A percentile compares a stretch with the other conserved stretches of the same genome.
These are phyloP conservation scores for Drosophila triauraria DNA, from an alignment of 1,140 invertebrate genomes.

Conservation along the genomic window DNA sequence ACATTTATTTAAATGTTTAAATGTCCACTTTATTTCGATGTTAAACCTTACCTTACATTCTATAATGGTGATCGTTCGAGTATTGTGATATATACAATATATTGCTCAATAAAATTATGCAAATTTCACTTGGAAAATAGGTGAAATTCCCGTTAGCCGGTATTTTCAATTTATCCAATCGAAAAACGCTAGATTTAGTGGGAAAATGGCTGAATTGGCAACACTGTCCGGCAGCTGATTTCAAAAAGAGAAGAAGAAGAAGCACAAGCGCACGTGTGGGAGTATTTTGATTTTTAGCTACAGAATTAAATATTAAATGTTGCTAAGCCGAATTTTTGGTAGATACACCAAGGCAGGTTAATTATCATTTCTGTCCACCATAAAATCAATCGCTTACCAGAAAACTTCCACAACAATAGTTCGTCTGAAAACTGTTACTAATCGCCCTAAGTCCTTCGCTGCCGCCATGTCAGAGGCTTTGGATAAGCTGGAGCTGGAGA, in stretches of 20 bases:
- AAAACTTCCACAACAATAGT: conserved; percentile 15
- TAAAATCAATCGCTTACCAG: not conserved
- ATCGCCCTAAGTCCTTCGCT: conserved; percentile 70
- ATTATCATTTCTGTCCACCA: conserved; percentile 24
- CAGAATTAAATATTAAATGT: conserved; percentile 44
- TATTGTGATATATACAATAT: too few species aligned
- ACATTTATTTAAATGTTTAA: too few species aligned
- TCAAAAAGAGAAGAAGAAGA: conserved; percentile 1
- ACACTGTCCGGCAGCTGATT: conserved; percentile 14
- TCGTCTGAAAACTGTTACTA: conserved; percentile 31
- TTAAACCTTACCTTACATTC: too few species aligned
- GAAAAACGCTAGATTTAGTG: too few species aligned
- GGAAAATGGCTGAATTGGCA: too few species aligned
- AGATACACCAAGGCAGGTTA: conserved; percentile 71
- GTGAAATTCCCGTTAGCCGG: too few species aligned
- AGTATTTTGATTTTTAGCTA: not conserved
- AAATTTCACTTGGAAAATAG: too few species aligned
- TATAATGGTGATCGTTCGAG: too few species aligned
- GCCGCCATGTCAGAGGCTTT: conserved; percentile 80
- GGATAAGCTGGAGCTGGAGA: conserved; percentile 66
- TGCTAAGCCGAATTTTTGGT: conserved; percentile 34
- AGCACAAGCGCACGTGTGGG: conserved; percentile 48
- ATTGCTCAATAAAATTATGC: too few species aligned
- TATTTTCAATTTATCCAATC: too few species aligned
- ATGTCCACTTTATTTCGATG: too few species aligned